Evolutionary conservation across 2,113 vertebrate species (phyloP), one percentile per base, ranked within the genome.

Genomic region (Clinocottus analis): DNA sequence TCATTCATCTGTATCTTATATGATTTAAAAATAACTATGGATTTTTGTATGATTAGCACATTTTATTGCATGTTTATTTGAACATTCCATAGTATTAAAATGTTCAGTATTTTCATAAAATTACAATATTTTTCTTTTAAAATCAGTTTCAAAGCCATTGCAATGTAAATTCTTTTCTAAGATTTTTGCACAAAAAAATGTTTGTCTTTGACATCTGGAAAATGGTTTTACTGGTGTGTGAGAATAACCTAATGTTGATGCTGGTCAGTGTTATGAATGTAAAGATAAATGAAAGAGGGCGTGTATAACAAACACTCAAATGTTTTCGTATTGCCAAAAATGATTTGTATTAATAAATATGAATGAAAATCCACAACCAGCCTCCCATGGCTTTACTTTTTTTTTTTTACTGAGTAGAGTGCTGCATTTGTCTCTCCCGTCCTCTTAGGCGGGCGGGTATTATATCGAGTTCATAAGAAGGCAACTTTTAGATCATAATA

Each of bases 291-390:
- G 3, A 5, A 33, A 33, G 29, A 31, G 23, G 16, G n/a, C n/a
- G n/a, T 72, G 4, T 58, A 27, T 31, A 3, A 61, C 13, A 39
- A 4, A 0, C 1, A 21, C n/a, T 31, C 12, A 17, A 35, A 41
- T 4, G 5, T 72, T 70, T 76, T 69, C 7, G 21, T 14, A 47
- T 85, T 63, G 27, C 56, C 25, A 9, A 35, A 11, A 77, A 67
- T 85, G 35, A 77, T 78, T 61, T 33, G 25, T 19, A 37, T 61
- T 5, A 72, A 61, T 66, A 85, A 79, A 85, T 31, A 83, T 83
- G 12, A 71, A 78, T 41, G 19, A 75, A 70, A 23, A 1, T 53
- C 64, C 43, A 7, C 19, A 16, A 47, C 16, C 41, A 16, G 7
- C 4, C 37, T 31, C 12, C 25, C 13, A 11, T 7, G 23, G 45